Evolutionary conservation across 2,797 vertebrate species (phyloP).

Genomic region (Pipistrellus pipistrellus): DNA sequence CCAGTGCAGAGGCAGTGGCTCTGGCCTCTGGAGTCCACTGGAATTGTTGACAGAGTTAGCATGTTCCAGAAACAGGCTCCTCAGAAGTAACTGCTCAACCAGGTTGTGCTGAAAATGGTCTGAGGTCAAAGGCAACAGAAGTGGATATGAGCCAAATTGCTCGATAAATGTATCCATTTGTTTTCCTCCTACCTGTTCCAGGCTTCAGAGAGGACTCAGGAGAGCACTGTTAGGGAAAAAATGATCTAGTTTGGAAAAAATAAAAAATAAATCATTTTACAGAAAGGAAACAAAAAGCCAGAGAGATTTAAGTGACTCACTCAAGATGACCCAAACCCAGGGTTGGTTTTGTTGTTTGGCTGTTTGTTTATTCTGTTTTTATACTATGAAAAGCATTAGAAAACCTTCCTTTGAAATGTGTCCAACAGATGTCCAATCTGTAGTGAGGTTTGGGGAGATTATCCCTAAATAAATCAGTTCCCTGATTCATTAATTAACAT

Average conservation of each 20-base stretch:
- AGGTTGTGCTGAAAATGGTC: background rate
- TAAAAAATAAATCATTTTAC: background rate
- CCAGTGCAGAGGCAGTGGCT: background rate
- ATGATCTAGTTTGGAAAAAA: no score
- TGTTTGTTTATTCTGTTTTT: background rate
- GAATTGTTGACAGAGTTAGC: background rate
- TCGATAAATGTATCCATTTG: background rate
- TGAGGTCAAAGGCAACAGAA: background rate
- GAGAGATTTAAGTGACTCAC: background rate
- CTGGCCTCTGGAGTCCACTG: background rate
- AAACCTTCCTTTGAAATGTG: slow-evolving; percentile 37
- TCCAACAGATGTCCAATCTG: background rate
- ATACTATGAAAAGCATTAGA: background rate
- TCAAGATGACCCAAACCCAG: background rate
- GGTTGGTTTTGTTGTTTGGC: background rate
- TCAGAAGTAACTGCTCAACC: background rate
- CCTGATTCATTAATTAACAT: background rate
- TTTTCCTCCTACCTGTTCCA: background rate
- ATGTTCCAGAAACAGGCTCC: background rate
- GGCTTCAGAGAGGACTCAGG: background rate
- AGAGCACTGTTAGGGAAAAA: background rate
- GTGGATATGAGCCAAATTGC: background rate
- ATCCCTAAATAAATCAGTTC: background rate
- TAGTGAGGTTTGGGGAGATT: background rate
- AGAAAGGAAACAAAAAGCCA: background rate